Evolutionary conservation across 2,888 invertebrate genomes (phyloP).

Genomic region (Brenthis daphne): DNA sequence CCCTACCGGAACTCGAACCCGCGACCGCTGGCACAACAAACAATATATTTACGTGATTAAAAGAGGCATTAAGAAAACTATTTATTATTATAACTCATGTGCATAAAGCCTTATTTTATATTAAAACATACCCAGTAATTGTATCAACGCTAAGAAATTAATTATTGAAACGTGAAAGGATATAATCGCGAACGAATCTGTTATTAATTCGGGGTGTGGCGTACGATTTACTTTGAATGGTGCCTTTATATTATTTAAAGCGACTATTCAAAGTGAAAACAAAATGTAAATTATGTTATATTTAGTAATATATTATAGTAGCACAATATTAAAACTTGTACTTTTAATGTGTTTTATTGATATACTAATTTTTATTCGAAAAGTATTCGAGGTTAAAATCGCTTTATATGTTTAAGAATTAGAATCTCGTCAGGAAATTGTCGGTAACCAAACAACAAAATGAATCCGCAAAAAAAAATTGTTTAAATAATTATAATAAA

Average conservation of each 20-base stretch:
- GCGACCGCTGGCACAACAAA: too few relatives aligned
- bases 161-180: constrained; percentile 30
- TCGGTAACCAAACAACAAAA: too few relatives aligned
- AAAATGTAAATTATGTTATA: constrained; percentile 7
- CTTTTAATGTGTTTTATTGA: neutral
- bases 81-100: neutral
- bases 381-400: too few relatives aligned
- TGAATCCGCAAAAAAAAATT: too few relatives aligned
- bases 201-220: constrained; percentile 27
- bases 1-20: too few relatives aligned
- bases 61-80: neutral
- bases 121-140: constrained; percentile 28
- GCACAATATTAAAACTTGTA: neutral
- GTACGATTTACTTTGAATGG: constrained; percentile 9
- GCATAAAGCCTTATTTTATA: constrained; percentile 4
- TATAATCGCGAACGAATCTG: constrained; percentile 30
- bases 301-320: neutral
- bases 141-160: constrained; percentile 31
- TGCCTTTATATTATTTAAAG: neutral
- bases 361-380: too few relatives aligned
- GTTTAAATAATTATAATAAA: too few relatives aligned
- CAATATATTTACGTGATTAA: neutral
- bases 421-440: too few relatives aligned
- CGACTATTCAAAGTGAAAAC: constrained; percentile 14
- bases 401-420: too few relatives aligned